Evolutionary conservation across 1,140 invertebrate species (phyloP).

Genomic region (Philopotamus ludificatus): DNA sequence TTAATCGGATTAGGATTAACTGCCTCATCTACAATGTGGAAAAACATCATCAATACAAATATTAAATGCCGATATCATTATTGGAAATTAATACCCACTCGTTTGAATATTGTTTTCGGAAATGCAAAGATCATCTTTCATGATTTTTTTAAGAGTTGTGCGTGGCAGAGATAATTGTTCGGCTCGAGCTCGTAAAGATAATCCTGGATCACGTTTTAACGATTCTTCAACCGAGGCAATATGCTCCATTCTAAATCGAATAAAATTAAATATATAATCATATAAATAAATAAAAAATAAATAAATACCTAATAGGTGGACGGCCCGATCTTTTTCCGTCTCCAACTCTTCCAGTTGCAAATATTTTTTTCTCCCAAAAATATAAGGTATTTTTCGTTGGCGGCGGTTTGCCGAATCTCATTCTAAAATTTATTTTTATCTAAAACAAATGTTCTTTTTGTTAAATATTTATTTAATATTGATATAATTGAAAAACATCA

Average conservation of each 20-base stretch:
- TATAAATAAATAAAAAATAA: neutral
- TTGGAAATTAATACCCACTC: neutral
- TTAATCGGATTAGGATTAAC: neutral
- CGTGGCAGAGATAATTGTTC: conserved; percentile 40
- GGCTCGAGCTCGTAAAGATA: conserved; percentile 42
- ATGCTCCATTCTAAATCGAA: conserved; percentile 31
- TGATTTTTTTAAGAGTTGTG: conserved; percentile 41
- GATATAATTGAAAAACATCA: conserved; percentile 3
- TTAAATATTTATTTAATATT: neutral
- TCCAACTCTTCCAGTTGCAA: conserved; percentile 42
- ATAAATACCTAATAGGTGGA: conserved; percentile 40
- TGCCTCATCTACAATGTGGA: neutral
- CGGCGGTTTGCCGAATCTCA: conserved; percentile 42
- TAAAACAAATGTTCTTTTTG: conserved; percentile 23
- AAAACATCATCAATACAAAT: neutral
- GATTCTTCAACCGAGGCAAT: conserved; percentile 37
- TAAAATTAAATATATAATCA: conserved; percentile 14
- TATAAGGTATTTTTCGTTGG: conserved; percentile 45
- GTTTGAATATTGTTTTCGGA: neutral
- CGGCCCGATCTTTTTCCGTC: conserved; percentile 44
- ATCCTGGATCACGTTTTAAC: conserved; percentile 33
- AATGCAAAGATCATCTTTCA: conserved; percentile 33
- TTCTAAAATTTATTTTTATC: conserved; percentile 44
- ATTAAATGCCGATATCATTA: neutral
- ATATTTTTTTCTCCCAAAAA: conserved; percentile 45